A percentile compares a stretch with the other conserved stretches of the same genome.
These are phyloP conservation scores for Eospalax fontanierii DNA, from an alignment of 2,797 vertebrate species.

Conservation along the genomic window DNA sequence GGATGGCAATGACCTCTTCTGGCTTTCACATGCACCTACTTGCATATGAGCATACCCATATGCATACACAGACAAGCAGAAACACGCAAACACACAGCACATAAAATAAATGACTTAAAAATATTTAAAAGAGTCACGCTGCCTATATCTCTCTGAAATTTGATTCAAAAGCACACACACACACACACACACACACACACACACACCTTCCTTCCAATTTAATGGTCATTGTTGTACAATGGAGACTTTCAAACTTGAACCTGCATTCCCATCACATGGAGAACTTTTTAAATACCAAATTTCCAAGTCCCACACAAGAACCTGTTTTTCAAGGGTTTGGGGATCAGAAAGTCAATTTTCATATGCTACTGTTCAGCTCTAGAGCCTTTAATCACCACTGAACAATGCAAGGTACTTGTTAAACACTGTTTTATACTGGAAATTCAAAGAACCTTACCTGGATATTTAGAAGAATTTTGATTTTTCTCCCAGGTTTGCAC, in stretches of 20 bases:
- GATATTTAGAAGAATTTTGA: neutral
- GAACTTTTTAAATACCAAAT: neutral
- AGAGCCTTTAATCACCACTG: neutral
- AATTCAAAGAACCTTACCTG: neutral
- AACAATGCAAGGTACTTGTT: neutral
- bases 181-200: neutral
- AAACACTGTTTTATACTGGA: neutral
- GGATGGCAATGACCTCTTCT: neutral
- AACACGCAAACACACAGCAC: neutral
- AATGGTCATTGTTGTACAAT: neutral
- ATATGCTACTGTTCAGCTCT: neutral
- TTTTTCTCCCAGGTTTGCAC: neutral
- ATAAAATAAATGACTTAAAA: neutral
- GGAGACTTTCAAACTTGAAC: neutral
- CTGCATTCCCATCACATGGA: neutral
- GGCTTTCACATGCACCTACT: neutral
- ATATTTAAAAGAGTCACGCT: neutral
- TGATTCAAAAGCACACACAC: neutral
- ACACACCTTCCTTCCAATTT: neutral
- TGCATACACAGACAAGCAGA: neutral
- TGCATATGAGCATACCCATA: neutral
- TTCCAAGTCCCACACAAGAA: neutral
- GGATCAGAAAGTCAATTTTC: neutral
- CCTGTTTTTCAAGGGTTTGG: neutral
- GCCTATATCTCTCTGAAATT: slow-evolving; percentile 1